Evolutionary conservation across 1,140 invertebrate genomes (phyloP).

Genomic region (Hyphantria cunea): DNA sequence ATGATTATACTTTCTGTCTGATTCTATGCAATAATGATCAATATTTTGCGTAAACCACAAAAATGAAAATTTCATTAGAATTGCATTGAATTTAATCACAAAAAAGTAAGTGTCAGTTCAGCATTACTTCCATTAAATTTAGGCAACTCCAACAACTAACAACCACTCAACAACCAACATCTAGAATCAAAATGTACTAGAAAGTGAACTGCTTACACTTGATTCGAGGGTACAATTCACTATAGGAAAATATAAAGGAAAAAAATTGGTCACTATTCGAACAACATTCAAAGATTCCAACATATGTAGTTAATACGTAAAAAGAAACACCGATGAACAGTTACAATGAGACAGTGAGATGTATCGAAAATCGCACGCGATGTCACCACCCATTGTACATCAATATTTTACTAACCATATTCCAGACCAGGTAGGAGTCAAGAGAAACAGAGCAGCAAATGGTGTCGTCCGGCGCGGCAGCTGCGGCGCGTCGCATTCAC

Average conservation of each 20-base stretch:
- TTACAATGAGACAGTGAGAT: conserved; percentile 37
- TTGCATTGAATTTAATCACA: too few relatives aligned
- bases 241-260: too few relatives aligned
- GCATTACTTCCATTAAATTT: too few relatives aligned
- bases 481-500: conserved; percentile 70
- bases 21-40: too few relatives aligned
- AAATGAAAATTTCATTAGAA: too few relatives aligned
- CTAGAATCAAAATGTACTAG: too few relatives aligned
- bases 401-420: conserved; percentile 64
- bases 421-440: conserved; percentile 40
- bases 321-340: conserved; percentile 15
- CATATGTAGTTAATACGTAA: conserved; percentile 6
- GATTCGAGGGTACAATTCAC: too few relatives aligned
- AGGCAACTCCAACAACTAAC: too few relatives aligned
- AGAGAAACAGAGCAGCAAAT: conserved; percentile 64
- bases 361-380: conserved; percentile 22
- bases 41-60: too few relatives aligned
- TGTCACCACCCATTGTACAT: conserved; percentile 56
- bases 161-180: too few relatives aligned
- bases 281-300: conserved; percentile 13
- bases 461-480: conserved; percentile 42
- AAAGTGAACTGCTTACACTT: too few relatives aligned
- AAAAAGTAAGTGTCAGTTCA: too few relatives aligned
- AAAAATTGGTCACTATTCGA: conserved; percentile 4
- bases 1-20: background rate